Conservation (phyloP, 2,113 vertebrate genomes). For the Saguinus midas region DNA sequence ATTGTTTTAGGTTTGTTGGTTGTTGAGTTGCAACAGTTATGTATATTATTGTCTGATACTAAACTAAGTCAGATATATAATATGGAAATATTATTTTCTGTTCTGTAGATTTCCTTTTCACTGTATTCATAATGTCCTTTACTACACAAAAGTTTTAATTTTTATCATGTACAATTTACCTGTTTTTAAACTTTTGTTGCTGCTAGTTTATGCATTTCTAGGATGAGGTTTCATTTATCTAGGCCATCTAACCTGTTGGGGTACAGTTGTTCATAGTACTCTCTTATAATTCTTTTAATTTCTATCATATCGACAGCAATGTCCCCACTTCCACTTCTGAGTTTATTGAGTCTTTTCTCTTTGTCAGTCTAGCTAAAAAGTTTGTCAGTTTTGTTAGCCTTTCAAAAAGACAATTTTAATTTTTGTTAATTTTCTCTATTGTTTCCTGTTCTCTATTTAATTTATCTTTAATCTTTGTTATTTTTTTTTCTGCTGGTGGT, state of each 20-base stretch:
- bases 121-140: background rate
- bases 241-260: background rate
- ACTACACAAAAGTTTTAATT: background rate
- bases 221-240: background rate
- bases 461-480: background rate
- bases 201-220: background rate
- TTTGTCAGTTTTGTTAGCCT: background rate
- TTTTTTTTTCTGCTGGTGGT: background rate
- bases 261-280: background rate
- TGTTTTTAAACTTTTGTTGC: background rate
- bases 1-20: background rate
- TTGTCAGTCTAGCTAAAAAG: background rate
- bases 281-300: background rate
- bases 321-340: background rate
- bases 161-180: background rate
- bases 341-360: background rate
- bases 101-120: background rate
- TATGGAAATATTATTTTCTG: background rate
- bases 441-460: background rate
- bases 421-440: background rate
- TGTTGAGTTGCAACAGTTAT: background rate
- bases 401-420: background rate
- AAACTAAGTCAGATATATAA: background rate
- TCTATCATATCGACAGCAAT: background rate
- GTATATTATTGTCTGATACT: background rate